phyloP scores from a whole-genome alignment of 2,888 invertebrate species.

The Lamellibrachia columna region DNA sequence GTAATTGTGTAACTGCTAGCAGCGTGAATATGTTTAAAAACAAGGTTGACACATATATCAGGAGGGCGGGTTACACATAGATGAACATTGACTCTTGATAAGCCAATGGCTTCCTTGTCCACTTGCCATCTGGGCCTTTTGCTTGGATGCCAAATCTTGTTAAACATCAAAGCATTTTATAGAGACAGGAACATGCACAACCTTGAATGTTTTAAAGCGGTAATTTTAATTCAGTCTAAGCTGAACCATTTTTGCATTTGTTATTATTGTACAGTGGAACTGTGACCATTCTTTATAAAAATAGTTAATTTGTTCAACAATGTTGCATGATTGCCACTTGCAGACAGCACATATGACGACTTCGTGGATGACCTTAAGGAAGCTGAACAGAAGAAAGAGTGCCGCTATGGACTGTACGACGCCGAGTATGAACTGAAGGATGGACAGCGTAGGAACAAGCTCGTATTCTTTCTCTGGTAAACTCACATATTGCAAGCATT shows the following conservation, averaged over 20 bases:
- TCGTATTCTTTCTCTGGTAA: constrained; percentile 61
- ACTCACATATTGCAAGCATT: constrained; percentile 18
- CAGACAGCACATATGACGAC: constrained; percentile 84
- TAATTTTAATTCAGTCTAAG: neutral
- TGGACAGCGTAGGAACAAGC: constrained; percentile 51
- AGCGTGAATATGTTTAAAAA: too few species aligned
- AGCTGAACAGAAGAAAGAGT: constrained; percentile 83
- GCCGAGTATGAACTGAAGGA: constrained; percentile 91
- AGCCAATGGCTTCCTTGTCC: too few species aligned
- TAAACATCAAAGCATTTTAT: neutral
- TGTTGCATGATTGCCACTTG: constrained; percentile 8
- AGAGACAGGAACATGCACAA: neutral
- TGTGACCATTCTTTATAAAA: too few species aligned
- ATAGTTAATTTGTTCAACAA: too few species aligned
- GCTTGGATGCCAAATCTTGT: too few species aligned
- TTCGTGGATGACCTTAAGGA: constrained; percentile 87
- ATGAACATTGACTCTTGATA: too few species aligned
- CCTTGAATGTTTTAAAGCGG: neutral
- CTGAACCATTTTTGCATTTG: neutral
- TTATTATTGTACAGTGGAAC: too few species aligned
- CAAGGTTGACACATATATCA: too few species aligned
- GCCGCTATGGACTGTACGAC: constrained; percentile 95
- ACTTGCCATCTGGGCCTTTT: too few species aligned
- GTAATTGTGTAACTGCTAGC: too few species aligned
- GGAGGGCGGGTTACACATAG: too few species aligned